A percentile compares a stretch with the other conserved stretches of the same genome.
phyloP scores from a whole-genome alignment of 2,797 vertebrate genomes.

The Scomberomorus guttatus region DNA sequence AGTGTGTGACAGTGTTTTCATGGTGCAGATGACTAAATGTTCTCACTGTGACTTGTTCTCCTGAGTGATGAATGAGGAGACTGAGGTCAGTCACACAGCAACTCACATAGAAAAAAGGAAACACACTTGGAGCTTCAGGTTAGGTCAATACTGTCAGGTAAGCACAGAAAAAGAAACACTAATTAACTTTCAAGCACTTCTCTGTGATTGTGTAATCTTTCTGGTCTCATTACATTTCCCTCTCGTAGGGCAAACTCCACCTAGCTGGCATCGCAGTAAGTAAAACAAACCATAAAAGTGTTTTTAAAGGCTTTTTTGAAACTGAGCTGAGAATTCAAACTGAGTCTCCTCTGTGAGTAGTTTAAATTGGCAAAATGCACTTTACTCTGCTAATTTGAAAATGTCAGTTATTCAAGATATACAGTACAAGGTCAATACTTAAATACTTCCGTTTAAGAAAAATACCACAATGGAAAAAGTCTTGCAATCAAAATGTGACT shows the following conservation, averaged over 20 bases:
- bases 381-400: constrained; percentile 12
- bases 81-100: neutral
- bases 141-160: neutral
- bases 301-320: constrained; percentile 10
- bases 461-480: neutral
- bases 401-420: constrained; percentile 13
- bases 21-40: neutral
- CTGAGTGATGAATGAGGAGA: constrained; percentile 17
- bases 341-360: constrained; percentile 4
- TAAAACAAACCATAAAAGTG: constrained; percentile 37
- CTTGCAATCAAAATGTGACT: neutral
- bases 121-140: neutral
- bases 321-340: neutral
- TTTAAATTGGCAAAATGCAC: constrained; percentile 5
- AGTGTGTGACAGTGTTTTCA: constrained; percentile 50
- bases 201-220: neutral
- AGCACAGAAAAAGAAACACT: neutral
- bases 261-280: constrained; percentile 8
- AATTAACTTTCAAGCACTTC: neutral
- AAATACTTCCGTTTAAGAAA: neutral
- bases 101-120: neutral
- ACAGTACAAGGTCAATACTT: too few relatives aligned
- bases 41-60: neutral
- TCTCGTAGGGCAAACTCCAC: constrained; percentile 13
- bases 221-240: constrained; percentile 13